Percentiles rank a stretch among this genome's conserved stretches.
phyloP scores from a whole-genome alignment of 2,113 vertebrate genomes.

The Thamnaconus septentrionalis region DNA sequence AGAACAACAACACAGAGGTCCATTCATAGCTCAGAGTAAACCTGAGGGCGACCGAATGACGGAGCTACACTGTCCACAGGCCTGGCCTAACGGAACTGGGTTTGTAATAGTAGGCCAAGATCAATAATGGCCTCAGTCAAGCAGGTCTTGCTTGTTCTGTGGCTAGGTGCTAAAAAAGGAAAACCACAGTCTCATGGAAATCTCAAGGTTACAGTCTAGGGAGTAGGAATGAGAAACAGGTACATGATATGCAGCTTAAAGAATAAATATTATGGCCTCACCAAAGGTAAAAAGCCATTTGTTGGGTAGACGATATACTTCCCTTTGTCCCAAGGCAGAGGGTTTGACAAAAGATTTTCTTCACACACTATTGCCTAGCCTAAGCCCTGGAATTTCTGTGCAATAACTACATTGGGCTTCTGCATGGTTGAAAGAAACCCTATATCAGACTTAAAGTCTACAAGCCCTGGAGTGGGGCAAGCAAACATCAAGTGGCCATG shows the following conservation, averaged over 20 bases:
- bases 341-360: constrained; percentile 22
- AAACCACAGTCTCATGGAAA: constrained; percentile 33
- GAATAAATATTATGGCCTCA: constrained; percentile 37
- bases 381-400: constrained; percentile 14
- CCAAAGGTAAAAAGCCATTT: constrained; percentile 20
- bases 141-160: constrained; percentile 29
- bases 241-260: constrained; percentile 29
- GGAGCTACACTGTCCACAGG: constrained; percentile 46
- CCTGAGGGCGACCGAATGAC: constrained; percentile 51
- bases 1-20: constrained; percentile 67
- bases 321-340: constrained; percentile 13
- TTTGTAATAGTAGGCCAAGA: constrained; percentile 59
- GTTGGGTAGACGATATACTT: constrained; percentile 14
- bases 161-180: constrained; percentile 34
- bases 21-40: constrained; percentile 66
- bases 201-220: constrained; percentile 29
- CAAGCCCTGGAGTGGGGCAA: constrained; percentile 4
- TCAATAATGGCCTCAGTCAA: constrained; percentile 60
- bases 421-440: constrained; percentile 30
- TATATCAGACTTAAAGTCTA: constrained; percentile 32
- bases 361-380: constrained; percentile 13
- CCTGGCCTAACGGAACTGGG: constrained; percentile 42
- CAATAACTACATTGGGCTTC: constrained; percentile 13
- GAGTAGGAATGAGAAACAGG: constrained; percentile 28
- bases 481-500: background rate